Conservation (phyloP, 2,113 vertebrate genomes). For the Xiphophorus couchianus region DNA sequence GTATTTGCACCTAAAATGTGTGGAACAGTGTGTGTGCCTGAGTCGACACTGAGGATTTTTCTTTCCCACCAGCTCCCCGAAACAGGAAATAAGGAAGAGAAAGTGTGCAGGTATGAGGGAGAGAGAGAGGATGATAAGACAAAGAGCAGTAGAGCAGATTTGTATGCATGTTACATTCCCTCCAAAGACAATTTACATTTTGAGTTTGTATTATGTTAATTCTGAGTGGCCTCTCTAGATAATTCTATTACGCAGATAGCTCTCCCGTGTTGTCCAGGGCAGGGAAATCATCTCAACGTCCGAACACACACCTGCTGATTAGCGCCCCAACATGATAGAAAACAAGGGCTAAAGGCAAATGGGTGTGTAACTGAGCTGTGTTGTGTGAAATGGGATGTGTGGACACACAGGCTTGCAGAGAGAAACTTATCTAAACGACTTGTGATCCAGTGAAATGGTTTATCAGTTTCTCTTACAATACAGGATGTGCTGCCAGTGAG, state of each 20-base stretch:
- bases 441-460: conserved; percentile 45
- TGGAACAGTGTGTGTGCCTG: conserved; percentile 40
- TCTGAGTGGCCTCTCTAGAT: conserved; percentile 75
- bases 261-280: conserved; percentile 60
- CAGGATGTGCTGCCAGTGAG: conserved; percentile 15
- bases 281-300: conserved; percentile 59
- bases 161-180: conserved; percentile 60
- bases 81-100: conserved; percentile 54
- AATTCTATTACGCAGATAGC: conserved; percentile 76
- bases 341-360: conserved; percentile 50
- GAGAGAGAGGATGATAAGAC: conserved; percentile 41
- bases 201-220: conserved; percentile 76
- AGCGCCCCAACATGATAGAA: conserved; percentile 40
- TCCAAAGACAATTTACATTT: conserved; percentile 74
- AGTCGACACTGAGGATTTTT: conserved; percentile 46
- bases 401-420: conserved; percentile 20
- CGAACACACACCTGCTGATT: conserved; percentile 63
- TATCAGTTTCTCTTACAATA: conserved; percentile 45
- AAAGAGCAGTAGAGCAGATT: conserved; percentile 59
- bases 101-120: conserved; percentile 12
- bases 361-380: conserved; percentile 21
- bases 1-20: conserved; percentile 76
- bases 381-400: conserved; percentile 14
- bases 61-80: conserved; percentile 41
- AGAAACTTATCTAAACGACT: conserved; percentile 54